Conservation (phyloP, 2,113 vertebrate genomes). For the Dascyllus trimaculatus region DNA sequence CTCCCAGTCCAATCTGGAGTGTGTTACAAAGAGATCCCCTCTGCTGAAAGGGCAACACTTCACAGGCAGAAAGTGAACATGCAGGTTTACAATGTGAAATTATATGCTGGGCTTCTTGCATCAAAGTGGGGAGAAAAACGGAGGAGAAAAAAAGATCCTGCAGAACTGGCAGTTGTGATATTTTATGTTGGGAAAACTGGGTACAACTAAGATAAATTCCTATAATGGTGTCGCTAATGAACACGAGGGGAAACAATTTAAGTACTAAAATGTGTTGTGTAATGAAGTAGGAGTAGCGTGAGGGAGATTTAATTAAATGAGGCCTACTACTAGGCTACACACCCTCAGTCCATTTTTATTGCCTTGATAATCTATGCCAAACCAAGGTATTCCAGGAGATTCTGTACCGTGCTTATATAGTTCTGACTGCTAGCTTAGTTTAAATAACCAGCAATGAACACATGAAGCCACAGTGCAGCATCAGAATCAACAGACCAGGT, state of each 20-base stretch:
- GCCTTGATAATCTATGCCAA: conserved; percentile 25
- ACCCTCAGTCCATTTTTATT: conserved; percentile 15
- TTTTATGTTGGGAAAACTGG: background rate
- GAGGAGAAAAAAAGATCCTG: background rate
- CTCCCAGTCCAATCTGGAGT: conserved; percentile 8
- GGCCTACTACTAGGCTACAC: conserved; percentile 13
- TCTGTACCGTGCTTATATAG: background rate
- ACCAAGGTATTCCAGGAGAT: conserved; percentile 13
- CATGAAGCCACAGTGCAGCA: background rate
- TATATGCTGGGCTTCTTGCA: background rate
- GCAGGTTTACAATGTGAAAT: background rate
- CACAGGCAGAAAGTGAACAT: background rate
- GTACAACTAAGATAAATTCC: background rate
- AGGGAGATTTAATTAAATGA: conserved; percentile 15
- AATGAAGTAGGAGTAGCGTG: background rate
- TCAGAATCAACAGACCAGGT: conserved; percentile 15
- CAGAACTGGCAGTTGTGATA: background rate
- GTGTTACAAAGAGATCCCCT: background rate
- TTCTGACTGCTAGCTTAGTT: background rate
- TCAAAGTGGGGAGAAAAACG: background rate
- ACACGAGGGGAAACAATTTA: background rate
- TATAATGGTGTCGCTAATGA: background rate
- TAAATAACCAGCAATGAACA: conserved; percentile 8
- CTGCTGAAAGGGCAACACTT: conserved; percentile 14
- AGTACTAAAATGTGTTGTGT: background rate